These are phyloP conservation scores for Pachypeltis micranthus DNA, from an alignment of 1,140 invertebrate genomes.

Conservation along the genomic window DNA sequence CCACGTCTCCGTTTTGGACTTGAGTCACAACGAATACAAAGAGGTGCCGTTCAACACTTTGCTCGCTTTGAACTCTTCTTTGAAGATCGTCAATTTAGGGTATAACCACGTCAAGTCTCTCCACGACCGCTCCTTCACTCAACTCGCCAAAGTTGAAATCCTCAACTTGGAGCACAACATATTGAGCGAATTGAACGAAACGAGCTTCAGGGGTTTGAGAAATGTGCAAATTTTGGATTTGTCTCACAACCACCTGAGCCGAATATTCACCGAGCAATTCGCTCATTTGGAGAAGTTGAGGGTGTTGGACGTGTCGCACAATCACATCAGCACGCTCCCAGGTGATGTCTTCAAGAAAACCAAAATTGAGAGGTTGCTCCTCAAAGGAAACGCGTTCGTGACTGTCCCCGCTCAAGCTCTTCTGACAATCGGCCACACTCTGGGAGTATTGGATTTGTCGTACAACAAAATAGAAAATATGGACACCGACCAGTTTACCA, in stretches of 20 bases:
- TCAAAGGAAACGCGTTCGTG: slow-evolving; percentile 64
- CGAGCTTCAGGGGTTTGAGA: slow-evolving; percentile 60
- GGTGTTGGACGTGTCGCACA: slow-evolving; percentile 60
- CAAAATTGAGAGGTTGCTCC: slow-evolving; percentile 62
- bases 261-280: slow-evolving; percentile 66
- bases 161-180: slow-evolving; percentile 61
- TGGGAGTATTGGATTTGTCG: slow-evolving; percentile 61
- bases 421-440: slow-evolving; percentile 56
- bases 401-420: slow-evolving; percentile 58
- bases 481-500: slow-evolving; percentile 74
- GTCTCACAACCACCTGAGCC: slow-evolving; percentile 59
- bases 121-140: slow-evolving; percentile 55
- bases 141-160: slow-evolving; percentile 55
- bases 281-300: slow-evolving; percentile 60
- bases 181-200: slow-evolving; percentile 53
- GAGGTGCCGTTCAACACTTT: slow-evolving; percentile 52
- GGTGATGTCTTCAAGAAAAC: slow-evolving; percentile 69
- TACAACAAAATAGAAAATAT: slow-evolving; percentile 74
- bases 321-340: slow-evolving; percentile 60
- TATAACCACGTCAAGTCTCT: slow-evolving; percentile 61
- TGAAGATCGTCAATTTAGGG: slow-evolving; percentile 54
- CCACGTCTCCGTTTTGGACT: slow-evolving; percentile 53
- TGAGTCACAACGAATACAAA: slow-evolving; percentile 52
- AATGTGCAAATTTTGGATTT: slow-evolving; percentile 68
- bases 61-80: slow-evolving; percentile 42